phyloP scores from a whole-genome alignment of 2,888 invertebrate species.

The Ametastegia equiseti region DNA sequence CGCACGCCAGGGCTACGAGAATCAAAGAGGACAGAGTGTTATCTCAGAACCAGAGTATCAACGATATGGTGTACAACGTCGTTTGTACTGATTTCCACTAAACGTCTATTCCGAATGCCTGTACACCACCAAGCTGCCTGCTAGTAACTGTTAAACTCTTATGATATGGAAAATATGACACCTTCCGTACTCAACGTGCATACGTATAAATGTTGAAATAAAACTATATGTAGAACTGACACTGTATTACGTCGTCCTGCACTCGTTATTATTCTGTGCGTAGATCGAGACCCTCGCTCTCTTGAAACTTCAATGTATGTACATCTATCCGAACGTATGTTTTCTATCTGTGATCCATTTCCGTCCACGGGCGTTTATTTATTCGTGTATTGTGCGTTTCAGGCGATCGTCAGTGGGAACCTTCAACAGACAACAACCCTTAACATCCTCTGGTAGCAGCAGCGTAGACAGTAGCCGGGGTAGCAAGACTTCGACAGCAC shows the following conservation, averaged over 20 bases:
- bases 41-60: neutral
- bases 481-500: slow-evolving; percentile 79
- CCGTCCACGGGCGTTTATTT: too few species aligned
- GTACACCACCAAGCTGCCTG: slow-evolving; percentile 8
- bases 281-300: neutral
- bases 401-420: slow-evolving; percentile 93
- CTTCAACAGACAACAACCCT: slow-evolving; percentile 85
- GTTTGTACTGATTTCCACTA: neutral
- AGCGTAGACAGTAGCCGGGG: slow-evolving; percentile 82
- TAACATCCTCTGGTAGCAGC: slow-evolving; percentile 74
- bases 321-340: neutral
- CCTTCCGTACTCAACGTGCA: neutral
- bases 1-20: neutral
- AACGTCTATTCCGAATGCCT: neutral
- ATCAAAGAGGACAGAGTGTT: neutral
- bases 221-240: neutral
- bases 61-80: neutral
- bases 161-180: neutral
- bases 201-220: neutral
- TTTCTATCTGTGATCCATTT: too few species aligned
- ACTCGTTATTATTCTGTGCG: slow-evolving; percentile 4
- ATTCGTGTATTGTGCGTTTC: slow-evolving; percentile 67
- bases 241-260: slow-evolving; percentile 12
- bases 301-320: neutral
- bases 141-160: slow-evolving; percentile 1